phyloP scores from a whole-genome alignment of 2,113 vertebrate species.

The Lutjanus erythropterus region DNA sequence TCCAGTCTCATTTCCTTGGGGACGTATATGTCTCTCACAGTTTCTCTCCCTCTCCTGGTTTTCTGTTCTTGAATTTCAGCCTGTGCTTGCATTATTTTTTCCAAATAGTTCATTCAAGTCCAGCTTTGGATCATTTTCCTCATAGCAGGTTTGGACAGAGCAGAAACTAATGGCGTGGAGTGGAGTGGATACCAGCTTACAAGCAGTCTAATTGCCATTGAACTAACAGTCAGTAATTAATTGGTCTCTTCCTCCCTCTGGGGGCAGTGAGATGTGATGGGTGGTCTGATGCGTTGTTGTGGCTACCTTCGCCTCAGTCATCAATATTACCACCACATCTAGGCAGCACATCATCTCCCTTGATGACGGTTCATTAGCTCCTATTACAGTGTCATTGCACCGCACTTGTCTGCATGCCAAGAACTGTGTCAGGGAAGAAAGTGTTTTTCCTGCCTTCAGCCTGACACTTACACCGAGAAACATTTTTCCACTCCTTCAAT shows the following conservation, averaged over 20 bases:
- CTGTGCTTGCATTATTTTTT: slow-evolving; percentile 27
- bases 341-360: slow-evolving; percentile 63
- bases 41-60: slow-evolving; percentile 9
- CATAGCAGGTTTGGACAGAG: neutral
- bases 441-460: slow-evolving; percentile 30
- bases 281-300: slow-evolving; percentile 71
- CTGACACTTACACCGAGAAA: slow-evolving; percentile 21
- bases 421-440: slow-evolving; percentile 39
- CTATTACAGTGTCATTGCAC: slow-evolving; percentile 72
- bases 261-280: slow-evolving; percentile 51
- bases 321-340: slow-evolving; percentile 66
- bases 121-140: slow-evolving; percentile 38
- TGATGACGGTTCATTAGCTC: slow-evolving; percentile 77
- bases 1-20: slow-evolving; percentile 52
- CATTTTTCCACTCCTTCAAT: slow-evolving; percentile 20
- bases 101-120: slow-evolving; percentile 2
- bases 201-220: slow-evolving; percentile 71
- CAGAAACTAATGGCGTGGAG: slow-evolving; percentile 10
- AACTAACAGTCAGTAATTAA: slow-evolving; percentile 78
- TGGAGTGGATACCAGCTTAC: slow-evolving; percentile 47
- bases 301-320: slow-evolving; percentile 63
- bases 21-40: neutral
- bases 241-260: slow-evolving; percentile 63
- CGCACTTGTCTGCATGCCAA: slow-evolving; percentile 59
- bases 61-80: slow-evolving; percentile 32